A percentile compares a stretch with the other conserved stretches of the same genome.
Evolutionary conservation across 64 coral and sea anemone genomes (phyloP).

Genomic region (Porites australiensis): DNA sequence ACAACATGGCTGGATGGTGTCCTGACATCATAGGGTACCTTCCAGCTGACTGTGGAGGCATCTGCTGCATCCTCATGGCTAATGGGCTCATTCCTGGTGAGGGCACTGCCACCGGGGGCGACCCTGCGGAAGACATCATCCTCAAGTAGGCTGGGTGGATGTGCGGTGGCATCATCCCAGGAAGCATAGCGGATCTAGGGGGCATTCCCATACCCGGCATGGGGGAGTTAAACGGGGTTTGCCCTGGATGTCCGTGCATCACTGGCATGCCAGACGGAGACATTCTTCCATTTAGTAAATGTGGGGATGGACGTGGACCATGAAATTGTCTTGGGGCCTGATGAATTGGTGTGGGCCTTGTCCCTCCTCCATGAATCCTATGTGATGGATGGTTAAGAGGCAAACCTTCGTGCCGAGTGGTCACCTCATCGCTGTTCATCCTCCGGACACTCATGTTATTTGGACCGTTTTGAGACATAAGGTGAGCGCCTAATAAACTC

Average conservation of each 20-base stretch:
- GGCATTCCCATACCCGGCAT: conserved; percentile 29
- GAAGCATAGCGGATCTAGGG: conserved; percentile 1
- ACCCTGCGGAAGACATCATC: conserved; percentile 47
- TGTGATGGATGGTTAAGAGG: not conserved
- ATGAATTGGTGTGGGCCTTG: conserved; percentile 16
- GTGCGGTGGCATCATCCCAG: conserved; percentile 38
- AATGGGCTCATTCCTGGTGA: conserved; percentile 19
- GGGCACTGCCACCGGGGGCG: conserved; percentile 18
- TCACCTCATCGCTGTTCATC: not conserved
- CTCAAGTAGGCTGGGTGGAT: conserved; percentile 47
- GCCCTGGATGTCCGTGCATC: conserved; percentile 42
- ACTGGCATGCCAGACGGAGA: conserved; percentile 44
- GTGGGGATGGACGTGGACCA: not conserved
- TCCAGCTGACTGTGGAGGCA: not conserved
- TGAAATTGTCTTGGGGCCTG: conserved; percentile 6
- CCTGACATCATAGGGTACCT: conserved; percentile 42
- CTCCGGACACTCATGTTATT: not conserved
- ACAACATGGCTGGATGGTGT: conserved; percentile 53
- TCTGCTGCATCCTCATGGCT: conserved; percentile 32
- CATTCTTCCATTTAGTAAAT: conserved; percentile 24
- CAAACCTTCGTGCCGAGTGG: not conserved
- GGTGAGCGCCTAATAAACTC: not conserved
- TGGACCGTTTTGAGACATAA: not conserved
- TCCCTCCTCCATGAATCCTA: conserved; percentile 3
- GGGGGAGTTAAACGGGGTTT: conserved; percentile 59